A percentile compares a stretch with the other conserved stretches of the same genome.
phyloP scores from a whole-genome alignment of 1,140 invertebrate species.

The Hyles euphorbiae region DNA sequence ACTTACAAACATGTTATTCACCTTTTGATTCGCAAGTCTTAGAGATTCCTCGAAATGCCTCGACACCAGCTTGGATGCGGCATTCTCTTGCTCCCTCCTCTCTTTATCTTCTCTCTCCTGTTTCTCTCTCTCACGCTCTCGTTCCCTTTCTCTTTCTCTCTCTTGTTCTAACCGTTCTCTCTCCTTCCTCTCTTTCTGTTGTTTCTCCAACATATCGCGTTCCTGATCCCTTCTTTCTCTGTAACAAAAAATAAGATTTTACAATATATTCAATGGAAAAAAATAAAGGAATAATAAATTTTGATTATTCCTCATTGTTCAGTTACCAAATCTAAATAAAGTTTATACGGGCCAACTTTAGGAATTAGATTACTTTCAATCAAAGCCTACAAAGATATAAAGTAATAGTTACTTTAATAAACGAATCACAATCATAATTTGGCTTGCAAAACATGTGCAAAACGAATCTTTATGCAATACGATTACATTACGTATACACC shows the following conservation, averaged over 20 bases:
- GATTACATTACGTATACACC: no score
- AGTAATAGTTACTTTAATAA: no score
- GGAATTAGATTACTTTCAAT: no score
- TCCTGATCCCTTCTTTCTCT: slow-evolving; percentile 82
- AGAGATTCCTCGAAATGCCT: slow-evolving; percentile 94
- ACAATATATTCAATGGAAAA: not conserved
- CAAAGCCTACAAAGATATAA: no score
- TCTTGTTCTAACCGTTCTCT: slow-evolving; percentile 75
- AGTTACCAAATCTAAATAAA: not conserved
- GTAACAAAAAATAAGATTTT: slow-evolving; percentile 37
- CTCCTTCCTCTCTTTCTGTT: slow-evolving; percentile 77
- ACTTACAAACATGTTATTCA: slow-evolving; percentile 52
- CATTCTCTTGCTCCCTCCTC: slow-evolving; percentile 81
- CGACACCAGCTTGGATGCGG: slow-evolving; percentile 82
- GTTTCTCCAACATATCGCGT: slow-evolving; percentile 78
- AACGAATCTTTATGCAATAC: no score
- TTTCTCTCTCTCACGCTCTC: slow-evolving; percentile 74
- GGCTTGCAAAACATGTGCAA: no score
- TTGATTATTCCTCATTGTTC: not conserved
- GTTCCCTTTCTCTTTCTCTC: slow-evolving; percentile 71
- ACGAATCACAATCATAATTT: no score
- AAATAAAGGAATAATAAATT: not conserved
- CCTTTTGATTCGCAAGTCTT: slow-evolving; percentile 88
- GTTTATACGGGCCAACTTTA: no score
- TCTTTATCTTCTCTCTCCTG: slow-evolving; percentile 78